phyloP scores from a whole-genome alignment of 1,140 invertebrate genomes.

The Zelostemma sp. region DNA sequence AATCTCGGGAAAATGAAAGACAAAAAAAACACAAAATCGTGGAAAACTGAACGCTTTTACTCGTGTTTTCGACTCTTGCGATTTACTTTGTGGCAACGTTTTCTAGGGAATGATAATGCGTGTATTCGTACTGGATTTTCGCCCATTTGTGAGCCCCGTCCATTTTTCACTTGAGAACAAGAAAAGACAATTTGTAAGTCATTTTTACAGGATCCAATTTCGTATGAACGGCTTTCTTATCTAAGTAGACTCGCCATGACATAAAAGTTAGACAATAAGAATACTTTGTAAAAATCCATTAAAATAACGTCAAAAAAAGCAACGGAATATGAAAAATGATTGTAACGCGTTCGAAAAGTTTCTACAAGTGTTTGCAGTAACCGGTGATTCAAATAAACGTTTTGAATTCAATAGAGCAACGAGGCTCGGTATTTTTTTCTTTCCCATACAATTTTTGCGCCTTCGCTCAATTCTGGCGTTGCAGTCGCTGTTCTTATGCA shows the following conservation, averaged over 20 bases:
- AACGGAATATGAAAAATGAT: slow-evolving; percentile 25
- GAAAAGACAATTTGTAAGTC: neutral
- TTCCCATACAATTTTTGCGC: slow-evolving; percentile 30
- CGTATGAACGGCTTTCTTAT: neutral
- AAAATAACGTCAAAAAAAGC: too few species aligned
- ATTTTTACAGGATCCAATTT: neutral
- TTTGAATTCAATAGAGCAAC: slow-evolving; percentile 52
- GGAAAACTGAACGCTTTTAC: neutral
- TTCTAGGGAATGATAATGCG: neutral
- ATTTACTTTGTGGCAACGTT: neutral
- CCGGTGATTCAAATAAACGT: slow-evolving; percentile 60
- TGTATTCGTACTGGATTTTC: neutral
- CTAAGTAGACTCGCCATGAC: neutral
- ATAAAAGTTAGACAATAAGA: neutral
- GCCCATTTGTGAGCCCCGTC: neutral
- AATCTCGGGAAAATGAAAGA: neutral
- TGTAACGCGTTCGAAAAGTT: slow-evolving; percentile 50
- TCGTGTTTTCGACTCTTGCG: neutral
- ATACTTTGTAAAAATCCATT: neutral
- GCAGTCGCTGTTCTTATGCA: slow-evolving; percentile 42
- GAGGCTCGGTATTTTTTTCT: slow-evolving; percentile 28
- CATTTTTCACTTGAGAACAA: neutral
- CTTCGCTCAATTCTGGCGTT: slow-evolving; percentile 12
- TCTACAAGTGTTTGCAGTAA: slow-evolving; percentile 52
- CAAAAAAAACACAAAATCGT: neutral